phyloP scores from a whole-genome alignment of 1,140 invertebrate genomes.

The Dryas iulia region DNA sequence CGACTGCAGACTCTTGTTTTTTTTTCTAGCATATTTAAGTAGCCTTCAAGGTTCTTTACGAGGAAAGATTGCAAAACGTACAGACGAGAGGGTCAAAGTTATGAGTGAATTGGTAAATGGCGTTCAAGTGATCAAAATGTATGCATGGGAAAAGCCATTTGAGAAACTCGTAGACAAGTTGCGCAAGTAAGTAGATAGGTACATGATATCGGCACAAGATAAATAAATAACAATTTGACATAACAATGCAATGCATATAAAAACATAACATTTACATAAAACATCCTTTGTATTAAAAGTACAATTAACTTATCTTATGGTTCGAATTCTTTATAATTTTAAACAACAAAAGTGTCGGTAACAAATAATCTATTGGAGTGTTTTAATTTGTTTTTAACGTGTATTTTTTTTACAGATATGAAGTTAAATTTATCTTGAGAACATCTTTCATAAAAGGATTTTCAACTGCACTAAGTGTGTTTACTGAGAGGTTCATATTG shows the following conservation, averaged over 20 bases:
- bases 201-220: neutral
- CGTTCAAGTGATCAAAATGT: conserved; percentile 93
- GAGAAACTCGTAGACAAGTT: conserved; percentile 82
- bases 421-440: conserved; percentile 84
- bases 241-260: too few species aligned
- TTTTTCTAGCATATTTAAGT: conserved; percentile 83
- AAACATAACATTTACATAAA: too few species aligned
- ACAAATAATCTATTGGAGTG: too few species aligned
- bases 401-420: conserved; percentile 50
- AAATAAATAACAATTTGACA: neutral
- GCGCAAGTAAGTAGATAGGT: conserved; percentile 63
- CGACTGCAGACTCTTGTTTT: neutral
- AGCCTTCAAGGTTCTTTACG: conserved; percentile 83
- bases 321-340: too few species aligned
- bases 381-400: too few species aligned
- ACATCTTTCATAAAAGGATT: conserved; percentile 87
- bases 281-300: too few species aligned
- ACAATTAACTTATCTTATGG: too few species aligned
- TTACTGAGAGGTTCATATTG: conserved; percentile 86
- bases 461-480: conserved; percentile 84
- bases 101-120: conserved; percentile 92
- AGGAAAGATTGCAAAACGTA: conserved; percentile 84
- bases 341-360: too few species aligned
- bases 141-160: conserved; percentile 91
- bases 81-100: conserved; percentile 89